phyloP scores from a whole-genome alignment of 2,797 vertebrate species.

The Falco cherrug region DNA sequence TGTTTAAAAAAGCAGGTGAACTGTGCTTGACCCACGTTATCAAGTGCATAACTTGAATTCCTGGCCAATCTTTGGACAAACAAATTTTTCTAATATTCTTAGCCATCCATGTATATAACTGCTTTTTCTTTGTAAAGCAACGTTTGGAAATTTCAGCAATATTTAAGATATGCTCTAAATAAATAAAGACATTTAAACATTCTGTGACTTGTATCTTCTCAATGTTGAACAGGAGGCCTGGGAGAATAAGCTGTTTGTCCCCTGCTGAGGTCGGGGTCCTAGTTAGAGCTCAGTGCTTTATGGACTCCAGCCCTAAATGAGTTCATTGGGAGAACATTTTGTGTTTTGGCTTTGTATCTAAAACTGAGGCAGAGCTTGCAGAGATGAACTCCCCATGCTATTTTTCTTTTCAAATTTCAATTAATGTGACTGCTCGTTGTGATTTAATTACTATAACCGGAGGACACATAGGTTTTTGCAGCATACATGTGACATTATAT shows the following conservation, averaged over 20 bases:
- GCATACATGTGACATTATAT: accelerated
- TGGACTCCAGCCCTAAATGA: not conserved
- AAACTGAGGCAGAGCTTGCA: not conserved
- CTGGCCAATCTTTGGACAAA: slow-evolving; percentile 43
- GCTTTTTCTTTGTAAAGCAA: not conserved
- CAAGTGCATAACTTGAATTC: slow-evolving; percentile 71
- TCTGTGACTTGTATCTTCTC: not conserved
- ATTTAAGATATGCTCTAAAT: slow-evolving; percentile 26
- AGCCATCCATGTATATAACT: not conserved
- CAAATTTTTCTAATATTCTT: slow-evolving; percentile 9
- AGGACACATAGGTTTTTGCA: not conserved
- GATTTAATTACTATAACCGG: not conserved
- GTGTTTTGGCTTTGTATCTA: not conserved
- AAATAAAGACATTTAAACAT: slow-evolving; percentile 2
- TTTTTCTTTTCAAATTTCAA: slow-evolving; percentile 3
- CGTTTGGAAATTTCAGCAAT: not conserved
- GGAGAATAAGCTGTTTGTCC: not conserved
- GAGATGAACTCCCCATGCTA: not conserved
- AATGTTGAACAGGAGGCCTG: not conserved
- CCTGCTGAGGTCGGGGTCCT: not conserved
- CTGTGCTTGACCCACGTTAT: slow-evolving; percentile 63
- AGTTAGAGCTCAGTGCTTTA: not conserved
- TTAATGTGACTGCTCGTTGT: not conserved
- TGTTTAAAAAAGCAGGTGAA: slow-evolving; percentile 67
- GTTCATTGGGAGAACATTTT: not conserved